Percentiles rank a stretch among this genome's conserved stretches.
These are phyloP conservation scores for Pseudachorutes palmiensis DNA, from an alignment of 1,140 invertebrate species.

Conservation along the genomic window DNA sequence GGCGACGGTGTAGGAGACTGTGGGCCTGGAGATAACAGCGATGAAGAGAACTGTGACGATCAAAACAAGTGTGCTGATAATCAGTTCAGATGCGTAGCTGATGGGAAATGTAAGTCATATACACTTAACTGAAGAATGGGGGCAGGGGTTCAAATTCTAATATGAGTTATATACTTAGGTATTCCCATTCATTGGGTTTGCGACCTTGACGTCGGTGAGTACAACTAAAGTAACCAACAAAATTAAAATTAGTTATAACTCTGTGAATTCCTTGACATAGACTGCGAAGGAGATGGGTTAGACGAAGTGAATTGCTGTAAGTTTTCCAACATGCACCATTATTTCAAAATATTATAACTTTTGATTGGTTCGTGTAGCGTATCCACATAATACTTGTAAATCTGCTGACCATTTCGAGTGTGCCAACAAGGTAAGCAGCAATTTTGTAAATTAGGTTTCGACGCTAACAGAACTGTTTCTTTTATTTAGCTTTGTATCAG, in stretches of 20 bases:
- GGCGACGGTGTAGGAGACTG: background rate
- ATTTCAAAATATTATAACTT: background rate
- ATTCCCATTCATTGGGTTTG: constrained; percentile 42
- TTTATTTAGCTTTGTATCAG: background rate
- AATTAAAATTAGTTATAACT: too few species aligned
- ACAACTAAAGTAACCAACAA: too few species aligned
- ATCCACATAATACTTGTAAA: constrained; percentile 6
- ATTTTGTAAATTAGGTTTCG: constrained; percentile 47
- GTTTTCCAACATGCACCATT: background rate
- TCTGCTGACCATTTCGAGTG: constrained; percentile 48
- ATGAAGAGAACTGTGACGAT: constrained; percentile 25
- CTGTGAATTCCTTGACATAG: constrained; percentile 45
- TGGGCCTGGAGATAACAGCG: background rate
- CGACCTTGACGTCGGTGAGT: constrained; percentile 49
- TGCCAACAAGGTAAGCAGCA: constrained; percentile 43
- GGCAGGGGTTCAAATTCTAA: too few species aligned
- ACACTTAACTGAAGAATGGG: background rate
- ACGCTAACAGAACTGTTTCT: constrained; percentile 42
- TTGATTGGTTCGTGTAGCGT: background rate
- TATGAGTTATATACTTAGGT: background rate
- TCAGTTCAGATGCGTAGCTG: constrained; percentile 50
- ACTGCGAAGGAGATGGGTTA: constrained; percentile 44
- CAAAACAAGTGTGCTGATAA: constrained; percentile 40
- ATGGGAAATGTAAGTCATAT: constrained; percentile 44
- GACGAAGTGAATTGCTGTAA: constrained; percentile 43